A percentile compares a stretch with the other conserved stretches of the same genome.
Conservation (phyloP, 1,140 invertebrate genomes). For the Drosophila neocordata region DNA sequence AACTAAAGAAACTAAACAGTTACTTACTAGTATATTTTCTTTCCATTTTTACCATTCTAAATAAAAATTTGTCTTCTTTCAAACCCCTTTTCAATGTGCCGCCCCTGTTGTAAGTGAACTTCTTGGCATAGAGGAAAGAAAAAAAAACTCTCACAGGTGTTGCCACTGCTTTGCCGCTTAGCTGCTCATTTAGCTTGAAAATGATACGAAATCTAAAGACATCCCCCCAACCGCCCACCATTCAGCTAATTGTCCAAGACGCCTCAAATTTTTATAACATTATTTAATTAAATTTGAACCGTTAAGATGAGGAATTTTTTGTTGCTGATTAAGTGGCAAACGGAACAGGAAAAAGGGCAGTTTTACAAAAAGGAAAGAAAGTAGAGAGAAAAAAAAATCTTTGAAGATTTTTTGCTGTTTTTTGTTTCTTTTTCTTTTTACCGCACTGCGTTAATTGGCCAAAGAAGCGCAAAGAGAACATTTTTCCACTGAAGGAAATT, state of each 20-base stretch:
- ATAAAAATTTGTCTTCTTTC: too few species aligned
- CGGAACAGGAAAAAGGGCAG: slow-evolving; percentile 14
- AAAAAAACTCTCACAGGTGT: slow-evolving; percentile 75
- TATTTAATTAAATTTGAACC: slow-evolving; percentile 75
- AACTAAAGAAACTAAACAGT: too few species aligned
- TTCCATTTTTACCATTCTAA: too few species aligned
- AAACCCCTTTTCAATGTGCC: neutral
- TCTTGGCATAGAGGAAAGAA: neutral
- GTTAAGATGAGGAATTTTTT: slow-evolving; percentile 54
- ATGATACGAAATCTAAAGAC: neutral
- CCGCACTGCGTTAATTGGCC: slow-evolving; percentile 17
- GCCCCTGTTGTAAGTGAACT: neutral
- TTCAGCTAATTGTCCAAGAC: slow-evolving; percentile 73
- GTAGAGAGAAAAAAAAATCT: slow-evolving; percentile 58
- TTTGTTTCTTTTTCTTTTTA: slow-evolving; percentile 39
- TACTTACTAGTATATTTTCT: too few species aligned
- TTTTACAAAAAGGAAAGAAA: neutral
- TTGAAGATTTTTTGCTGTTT: slow-evolving; percentile 61
- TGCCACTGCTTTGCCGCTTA: slow-evolving; percentile 73
- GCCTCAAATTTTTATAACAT: slow-evolving; percentile 59
- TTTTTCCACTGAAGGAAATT: slow-evolving; percentile 23
- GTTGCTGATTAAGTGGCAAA: slow-evolving; percentile 72
- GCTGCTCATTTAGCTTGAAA: slow-evolving; percentile 61
- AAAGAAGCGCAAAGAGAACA: slow-evolving; percentile 51
- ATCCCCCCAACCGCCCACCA: neutral